phyloP scores from a whole-genome alignment of 2,797 vertebrate genomes.

The Gila robusta region DNA sequence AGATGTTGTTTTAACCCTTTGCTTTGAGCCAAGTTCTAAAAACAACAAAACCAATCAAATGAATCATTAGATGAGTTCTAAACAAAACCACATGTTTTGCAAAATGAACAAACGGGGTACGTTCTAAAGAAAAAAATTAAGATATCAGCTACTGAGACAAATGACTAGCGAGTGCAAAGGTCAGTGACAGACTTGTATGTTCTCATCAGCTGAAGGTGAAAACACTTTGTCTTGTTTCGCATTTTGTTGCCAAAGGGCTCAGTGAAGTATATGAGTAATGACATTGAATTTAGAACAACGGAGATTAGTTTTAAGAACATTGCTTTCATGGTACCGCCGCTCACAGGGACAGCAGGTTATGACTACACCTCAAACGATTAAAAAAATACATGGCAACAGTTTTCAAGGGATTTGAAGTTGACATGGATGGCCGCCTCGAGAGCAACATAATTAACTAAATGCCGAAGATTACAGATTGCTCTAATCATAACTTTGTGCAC shows the following conservation, averaged over 20 bases:
- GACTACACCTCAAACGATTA: constrained; percentile 26
- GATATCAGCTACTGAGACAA: constrained; percentile 39
- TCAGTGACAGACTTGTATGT: constrained; percentile 55
- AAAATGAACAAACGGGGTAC: constrained; percentile 33
- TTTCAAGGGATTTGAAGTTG: constrained; percentile 48
- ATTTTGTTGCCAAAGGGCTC: constrained; percentile 49
- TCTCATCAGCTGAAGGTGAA: constrained; percentile 60
- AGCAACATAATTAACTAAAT: constrained; percentile 63
- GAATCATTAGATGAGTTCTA: constrained; percentile 34
- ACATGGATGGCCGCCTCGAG: constrained; percentile 43
- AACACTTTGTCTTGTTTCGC: constrained; percentile 33
- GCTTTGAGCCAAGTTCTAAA: constrained; percentile 28
- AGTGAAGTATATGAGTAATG: constrained; percentile 53
- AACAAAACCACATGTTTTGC: constrained; percentile 30
- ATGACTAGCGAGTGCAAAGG: constrained; percentile 45
- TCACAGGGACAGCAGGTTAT: constrained; percentile 35
- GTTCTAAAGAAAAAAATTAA: background rate
- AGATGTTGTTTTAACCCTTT: constrained; percentile 49
- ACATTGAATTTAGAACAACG: constrained; percentile 61
- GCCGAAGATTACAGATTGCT: constrained; percentile 59
- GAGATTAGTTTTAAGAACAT: constrained; percentile 52
- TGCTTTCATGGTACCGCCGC: constrained; percentile 47
- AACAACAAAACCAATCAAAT: constrained; percentile 34
- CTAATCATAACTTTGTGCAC: constrained; percentile 64
- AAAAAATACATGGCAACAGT: constrained; percentile 42